Percentiles rank a stretch among this genome's conserved stretches.
Conservation (phyloP, 1,140 invertebrate genomes). For the Amphibalanus amphitrite region DNA sequence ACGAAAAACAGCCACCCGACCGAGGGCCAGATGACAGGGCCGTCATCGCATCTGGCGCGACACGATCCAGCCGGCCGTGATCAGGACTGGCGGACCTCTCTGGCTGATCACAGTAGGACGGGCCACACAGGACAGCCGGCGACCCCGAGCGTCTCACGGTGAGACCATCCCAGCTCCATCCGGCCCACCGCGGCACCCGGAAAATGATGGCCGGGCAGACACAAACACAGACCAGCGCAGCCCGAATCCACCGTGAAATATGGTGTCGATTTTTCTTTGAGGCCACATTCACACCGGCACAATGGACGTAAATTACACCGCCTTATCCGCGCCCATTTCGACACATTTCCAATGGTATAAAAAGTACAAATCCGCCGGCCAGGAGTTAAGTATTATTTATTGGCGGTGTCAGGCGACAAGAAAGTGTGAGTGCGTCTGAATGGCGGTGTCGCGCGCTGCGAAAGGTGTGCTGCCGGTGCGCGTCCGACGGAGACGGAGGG, state of each 20-base stretch:
- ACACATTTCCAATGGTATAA: background rate
- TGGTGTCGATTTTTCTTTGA: constrained; percentile 1
- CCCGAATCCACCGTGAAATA: background rate
- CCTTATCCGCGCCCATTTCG: background rate
- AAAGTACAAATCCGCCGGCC: background rate
- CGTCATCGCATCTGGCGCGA: background rate
- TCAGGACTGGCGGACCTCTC: too few species aligned
- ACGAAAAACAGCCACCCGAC: background rate
- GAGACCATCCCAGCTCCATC: too few species aligned
- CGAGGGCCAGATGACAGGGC: background rate
- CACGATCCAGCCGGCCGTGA: background rate
- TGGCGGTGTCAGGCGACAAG: background rate
- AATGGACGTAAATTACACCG: background rate
- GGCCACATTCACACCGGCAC: background rate
- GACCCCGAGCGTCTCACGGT: too few species aligned
- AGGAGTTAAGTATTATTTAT: constrained; percentile 1
- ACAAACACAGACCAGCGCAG: background rate
- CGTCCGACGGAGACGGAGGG: background rate
- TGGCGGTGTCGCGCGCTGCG: background rate
- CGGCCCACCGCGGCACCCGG: too few species aligned
- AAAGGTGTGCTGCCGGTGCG: background rate
- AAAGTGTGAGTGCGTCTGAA: background rate
- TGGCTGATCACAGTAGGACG: too few species aligned
- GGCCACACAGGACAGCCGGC: too few species aligned
- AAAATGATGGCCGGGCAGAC: background rate